Base-by-base conservation (phyloP, 2,888 invertebrate genomes). In the Dolichopus griseipennis region DNA sequence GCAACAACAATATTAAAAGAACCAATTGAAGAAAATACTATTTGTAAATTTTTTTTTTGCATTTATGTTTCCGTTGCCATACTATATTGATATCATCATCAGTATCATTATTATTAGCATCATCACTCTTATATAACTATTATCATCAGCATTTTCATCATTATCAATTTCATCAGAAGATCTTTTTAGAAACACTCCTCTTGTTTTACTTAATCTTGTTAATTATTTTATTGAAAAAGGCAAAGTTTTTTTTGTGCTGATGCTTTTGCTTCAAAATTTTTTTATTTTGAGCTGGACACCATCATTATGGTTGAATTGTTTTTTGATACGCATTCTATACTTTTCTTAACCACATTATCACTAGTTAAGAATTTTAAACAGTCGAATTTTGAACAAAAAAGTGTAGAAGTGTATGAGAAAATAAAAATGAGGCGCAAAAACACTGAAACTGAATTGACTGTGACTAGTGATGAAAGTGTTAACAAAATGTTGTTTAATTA, bases 201-300 rank as follows among this genome's bases (percentile, higher is more conserved):
- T 52, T 52, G 52, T 52, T 52, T 52, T 52, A 27, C 52, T 52
- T 52, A 52, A 52, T 52, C 52, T 52, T 52, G 52, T 52, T 52
- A 52, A 52, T 52, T 52, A 52, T 52, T 52, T 52, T 52, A 52
- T 52, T 52, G 52, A 52, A 52, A 52, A 52, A 52, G 52, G 52
- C 52, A 52, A 18, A n/a, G n/a, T 18, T 52, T 52, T 52, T 12
- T 37, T 37, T 4, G 2, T 52, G 52, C 15, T 18, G 52, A 12
- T n/a, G n/a, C n/a, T 52, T 52, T 52, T 52, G 18, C 18, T 52
- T 27, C 2, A 27, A 27, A 27, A 15, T 7, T 52, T 52, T 52
- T 52, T 12, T 52, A 9, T 18, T n/a, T 52, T 52, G 9, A 52
- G 6, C n/a, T 15, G 52, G 18, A 18, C 52, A 52, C 52, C 52